phyloP scores from a whole-genome alignment of 2,888 invertebrate species.

The Drosophila nigritarsus region DNA sequence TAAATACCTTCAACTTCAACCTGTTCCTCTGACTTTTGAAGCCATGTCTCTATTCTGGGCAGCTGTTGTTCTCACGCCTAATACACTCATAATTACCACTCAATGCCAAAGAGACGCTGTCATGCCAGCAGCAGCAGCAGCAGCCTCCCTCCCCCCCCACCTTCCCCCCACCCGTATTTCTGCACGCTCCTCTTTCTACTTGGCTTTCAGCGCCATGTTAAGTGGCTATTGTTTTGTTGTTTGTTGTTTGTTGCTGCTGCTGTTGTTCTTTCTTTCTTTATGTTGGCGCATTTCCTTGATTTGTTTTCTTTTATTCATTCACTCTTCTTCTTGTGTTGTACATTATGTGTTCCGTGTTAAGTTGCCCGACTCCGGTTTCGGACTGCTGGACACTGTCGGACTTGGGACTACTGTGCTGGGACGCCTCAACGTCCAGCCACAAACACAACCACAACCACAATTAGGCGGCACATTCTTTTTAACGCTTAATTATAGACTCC shows the following conservation, averaged over 20 bases:
- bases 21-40: slow-evolving; percentile 48
- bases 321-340: slow-evolving; percentile 21
- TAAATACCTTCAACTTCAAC: slow-evolving; percentile 60
- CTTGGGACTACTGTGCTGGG: slow-evolving; percentile 11
- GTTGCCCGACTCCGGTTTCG: slow-evolving; percentile 21
- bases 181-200: slow-evolving; percentile 5
- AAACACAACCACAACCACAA: slow-evolving; percentile 56
- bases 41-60: slow-evolving; percentile 22
- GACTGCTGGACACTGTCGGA: slow-evolving; percentile 33
- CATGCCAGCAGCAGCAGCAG: slow-evolving; percentile 7
- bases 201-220: slow-evolving; percentile 50
- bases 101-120: slow-evolving; percentile 46
- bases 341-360: slow-evolving; percentile 19
- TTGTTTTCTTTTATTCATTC: slow-evolving; percentile 23
- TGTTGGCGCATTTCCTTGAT: slow-evolving; percentile 55
- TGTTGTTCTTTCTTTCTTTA: slow-evolving; percentile 25
- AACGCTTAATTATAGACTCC: slow-evolving; percentile 73
- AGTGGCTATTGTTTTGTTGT: slow-evolving; percentile 56
- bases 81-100: slow-evolving; percentile 53
- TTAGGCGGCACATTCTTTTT: slow-evolving; percentile 77
- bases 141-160: neutral
- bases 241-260: neutral
- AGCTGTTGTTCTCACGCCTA: slow-evolving; percentile 59
- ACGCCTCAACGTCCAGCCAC: slow-evolving; percentile 37
- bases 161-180: neutral